These are phyloP conservation scores for Tachycineta bicolor DNA, from an alignment of 2,113 vertebrate genomes.

Conservation along the genomic window DNA sequence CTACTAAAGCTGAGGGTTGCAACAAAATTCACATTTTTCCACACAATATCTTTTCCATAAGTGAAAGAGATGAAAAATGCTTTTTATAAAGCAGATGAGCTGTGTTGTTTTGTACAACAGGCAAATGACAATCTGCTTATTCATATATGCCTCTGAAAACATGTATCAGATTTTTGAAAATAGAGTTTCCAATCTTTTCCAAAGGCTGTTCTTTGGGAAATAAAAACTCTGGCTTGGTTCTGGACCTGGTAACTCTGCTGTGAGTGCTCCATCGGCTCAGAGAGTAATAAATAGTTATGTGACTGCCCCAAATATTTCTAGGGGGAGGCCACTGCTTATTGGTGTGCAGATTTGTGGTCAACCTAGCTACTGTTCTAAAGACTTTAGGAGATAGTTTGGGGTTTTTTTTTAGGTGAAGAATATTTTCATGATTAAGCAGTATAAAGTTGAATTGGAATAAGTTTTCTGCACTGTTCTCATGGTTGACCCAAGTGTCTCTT, in stretches of 20 bases:
- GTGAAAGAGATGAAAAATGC: background rate
- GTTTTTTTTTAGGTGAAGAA: background rate
- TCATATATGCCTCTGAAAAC: background rate
- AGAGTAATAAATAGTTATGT: background rate
- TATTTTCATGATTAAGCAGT: background rate
- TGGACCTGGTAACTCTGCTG: background rate
- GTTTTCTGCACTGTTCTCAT: background rate
- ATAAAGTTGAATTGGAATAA: background rate
- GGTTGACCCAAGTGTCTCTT: background rate
- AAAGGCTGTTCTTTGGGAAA: background rate
- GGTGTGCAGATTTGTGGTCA: background rate
- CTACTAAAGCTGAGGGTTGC: background rate
- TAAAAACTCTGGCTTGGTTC: background rate
- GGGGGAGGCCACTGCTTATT: background rate
- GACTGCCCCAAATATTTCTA: background rate
- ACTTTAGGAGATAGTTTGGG: background rate
- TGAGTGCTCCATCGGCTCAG: background rate
- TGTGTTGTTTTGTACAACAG: background rate
- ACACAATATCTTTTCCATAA: background rate
- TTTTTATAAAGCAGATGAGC: background rate
- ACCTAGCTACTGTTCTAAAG: background rate
- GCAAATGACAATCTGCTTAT: background rate
- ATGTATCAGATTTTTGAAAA: background rate
- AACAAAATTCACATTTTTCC: background rate
- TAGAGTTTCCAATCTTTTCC: background rate